A percentile compares a stretch with the other conserved stretches of the same genome.
Evolutionary conservation across 2,888 invertebrate genomes (phyloP).

Genomic region (Phalangium opilio): DNA sequence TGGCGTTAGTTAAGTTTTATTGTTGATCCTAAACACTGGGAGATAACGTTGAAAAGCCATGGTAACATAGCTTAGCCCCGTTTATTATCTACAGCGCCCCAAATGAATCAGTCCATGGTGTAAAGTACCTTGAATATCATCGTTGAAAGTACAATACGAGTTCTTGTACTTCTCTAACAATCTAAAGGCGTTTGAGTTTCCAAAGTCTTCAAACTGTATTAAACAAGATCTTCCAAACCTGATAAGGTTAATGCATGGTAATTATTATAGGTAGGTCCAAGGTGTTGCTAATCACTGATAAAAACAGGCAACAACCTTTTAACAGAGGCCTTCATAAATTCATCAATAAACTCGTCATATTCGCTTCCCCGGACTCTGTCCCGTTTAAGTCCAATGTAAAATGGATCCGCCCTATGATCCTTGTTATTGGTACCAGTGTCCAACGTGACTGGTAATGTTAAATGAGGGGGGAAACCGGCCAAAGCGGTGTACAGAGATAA

Average conservation of each 20-base stretch:
- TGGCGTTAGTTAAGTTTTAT: too few relatives aligned
- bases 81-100: too few relatives aligned
- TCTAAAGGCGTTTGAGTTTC: constrained; percentile 87
- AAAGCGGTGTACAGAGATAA: constrained; percentile 90
- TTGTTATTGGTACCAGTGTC: constrained; percentile 89
- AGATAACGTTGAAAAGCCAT: too few relatives aligned
- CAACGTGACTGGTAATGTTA: constrained; percentile 83
- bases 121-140: constrained; percentile 71
- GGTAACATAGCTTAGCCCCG: too few relatives aligned
- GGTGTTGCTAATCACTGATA: neutral
- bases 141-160: constrained; percentile 87
- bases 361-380: constrained; percentile 60
- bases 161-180: constrained; percentile 75
- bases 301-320: constrained; percentile 27
- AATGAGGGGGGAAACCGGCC: constrained; percentile 87
- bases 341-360: constrained; percentile 89
- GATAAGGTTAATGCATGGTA: neutral
- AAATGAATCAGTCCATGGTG: too few relatives aligned
- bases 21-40: too few relatives aligned
- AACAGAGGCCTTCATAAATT: constrained; percentile 89
- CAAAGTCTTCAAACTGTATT: constrained; percentile 92
- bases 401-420: constrained; percentile 70
- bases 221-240: constrained; percentile 35
- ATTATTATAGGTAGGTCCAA: neutral
- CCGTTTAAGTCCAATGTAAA: constrained; percentile 85